Conservation (phyloP, 2,888 invertebrate genomes). For the Abrostola tripartita region DNA sequence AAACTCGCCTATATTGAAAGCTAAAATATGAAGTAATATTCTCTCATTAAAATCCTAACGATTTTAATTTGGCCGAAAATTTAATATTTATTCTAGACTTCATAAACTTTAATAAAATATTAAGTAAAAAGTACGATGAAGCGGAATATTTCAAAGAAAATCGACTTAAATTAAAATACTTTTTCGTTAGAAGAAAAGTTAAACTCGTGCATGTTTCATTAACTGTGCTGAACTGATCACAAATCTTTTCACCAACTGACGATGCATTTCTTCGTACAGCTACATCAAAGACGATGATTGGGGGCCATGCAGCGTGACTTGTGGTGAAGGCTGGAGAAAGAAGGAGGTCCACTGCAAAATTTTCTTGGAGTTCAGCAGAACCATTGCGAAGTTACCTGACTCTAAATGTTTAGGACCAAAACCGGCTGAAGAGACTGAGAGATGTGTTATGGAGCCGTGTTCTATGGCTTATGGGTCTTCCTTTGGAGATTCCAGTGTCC, state of each 20-base stretch:
- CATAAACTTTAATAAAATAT: background rate
- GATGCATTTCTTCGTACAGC: slow-evolving; percentile 80
- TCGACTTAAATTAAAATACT: background rate
- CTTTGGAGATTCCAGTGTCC: slow-evolving; percentile 83
- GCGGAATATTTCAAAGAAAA: background rate
- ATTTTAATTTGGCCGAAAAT: background rate
- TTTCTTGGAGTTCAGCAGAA: slow-evolving; percentile 96
- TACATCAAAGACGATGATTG: slow-evolving; percentile 96
- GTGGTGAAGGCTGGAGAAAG: slow-evolving; percentile 96
- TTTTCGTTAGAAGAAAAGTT: too few species aligned
- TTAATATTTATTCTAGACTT: background rate
- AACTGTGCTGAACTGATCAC: slow-evolving; percentile 3
- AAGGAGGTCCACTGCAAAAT: slow-evolving; percentile 98
- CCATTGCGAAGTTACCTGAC: slow-evolving; percentile 95
- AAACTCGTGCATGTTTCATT: slow-evolving; percentile 20
- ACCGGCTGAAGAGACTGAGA: slow-evolving; percentile 93
- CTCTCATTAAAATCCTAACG: background rate
- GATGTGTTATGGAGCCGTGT: slow-evolving; percentile 94
- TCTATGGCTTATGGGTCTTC: slow-evolving; percentile 89
- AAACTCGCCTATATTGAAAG: background rate
- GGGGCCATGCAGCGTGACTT: slow-evolving; percentile 97
- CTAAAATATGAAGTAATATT: background rate
- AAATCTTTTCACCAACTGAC: slow-evolving; percentile 20
- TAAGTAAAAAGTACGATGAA: background rate
- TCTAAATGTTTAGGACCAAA: slow-evolving; percentile 95